Conservation (phyloP, 2,797 vertebrate species). For the Adelosebastes latens region DNA sequence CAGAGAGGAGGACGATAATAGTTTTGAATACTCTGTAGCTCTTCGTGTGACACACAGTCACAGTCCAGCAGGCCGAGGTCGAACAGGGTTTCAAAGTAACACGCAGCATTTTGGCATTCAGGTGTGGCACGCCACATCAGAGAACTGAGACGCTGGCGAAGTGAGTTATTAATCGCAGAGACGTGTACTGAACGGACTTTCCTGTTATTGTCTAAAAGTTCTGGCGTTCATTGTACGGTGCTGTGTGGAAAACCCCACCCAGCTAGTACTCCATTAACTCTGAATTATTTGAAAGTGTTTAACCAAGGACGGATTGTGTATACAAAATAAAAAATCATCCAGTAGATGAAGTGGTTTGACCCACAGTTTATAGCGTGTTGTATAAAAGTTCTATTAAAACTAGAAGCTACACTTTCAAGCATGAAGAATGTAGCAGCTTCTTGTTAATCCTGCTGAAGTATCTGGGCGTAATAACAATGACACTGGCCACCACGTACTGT, state of each 20-base stretch:
- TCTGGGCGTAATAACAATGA: conserved; percentile 9
- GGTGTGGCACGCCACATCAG: conserved; percentile 5
- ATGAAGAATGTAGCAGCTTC: conserved; percentile 11
- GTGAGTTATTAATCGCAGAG: conserved; percentile 55
- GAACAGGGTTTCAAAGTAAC: not conserved
- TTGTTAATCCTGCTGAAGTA: conserved; percentile 21
- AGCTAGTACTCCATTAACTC: conserved; percentile 13
- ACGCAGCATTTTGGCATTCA: not conserved
- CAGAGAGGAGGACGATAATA: conserved; percentile 29
- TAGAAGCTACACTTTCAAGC: not conserved
- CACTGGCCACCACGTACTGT: not conserved
- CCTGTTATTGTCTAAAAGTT: conserved; percentile 68
- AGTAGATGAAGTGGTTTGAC: not conserved
- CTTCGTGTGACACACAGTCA: not conserved
- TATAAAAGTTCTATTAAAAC: not conserved
- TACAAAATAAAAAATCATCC: not conserved
- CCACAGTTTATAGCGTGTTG: not conserved
- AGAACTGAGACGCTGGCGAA: conserved; percentile 11
- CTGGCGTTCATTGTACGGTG: conserved; percentile 32
- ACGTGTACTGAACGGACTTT: conserved; percentile 36
- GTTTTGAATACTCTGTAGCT: conserved; percentile 11
- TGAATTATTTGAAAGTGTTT: conserved; percentile 22
- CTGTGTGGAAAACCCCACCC: conserved; percentile 49
- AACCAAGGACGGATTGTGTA: not conserved
- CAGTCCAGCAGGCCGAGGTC: conserved; percentile 9